Evolutionary conservation across 1,140 invertebrate genomes (phyloP), one percentile per base, ranked within the genome.

Genomic region (Philaenus spumarius): DNA sequence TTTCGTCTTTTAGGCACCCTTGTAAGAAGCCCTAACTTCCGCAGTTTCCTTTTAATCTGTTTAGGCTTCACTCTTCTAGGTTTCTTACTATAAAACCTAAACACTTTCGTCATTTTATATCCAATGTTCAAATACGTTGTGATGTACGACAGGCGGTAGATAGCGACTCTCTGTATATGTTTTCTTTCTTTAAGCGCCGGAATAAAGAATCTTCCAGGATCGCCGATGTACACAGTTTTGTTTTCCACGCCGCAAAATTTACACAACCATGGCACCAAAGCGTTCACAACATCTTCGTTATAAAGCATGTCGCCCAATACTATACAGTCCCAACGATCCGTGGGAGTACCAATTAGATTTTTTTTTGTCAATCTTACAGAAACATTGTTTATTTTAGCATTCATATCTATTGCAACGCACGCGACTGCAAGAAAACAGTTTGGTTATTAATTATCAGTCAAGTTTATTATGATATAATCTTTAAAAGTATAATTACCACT

Each of bases 231-330:
- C 43, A 75, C 67, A 17, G 51, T 67, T 59, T 75, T 73, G 4
- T 72, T 73, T 2, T 7, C 23, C 2, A 67, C 48, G 1, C 24
- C 23, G 9, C 26, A 30, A 5, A 75, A 60, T 9, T 55, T 55
- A 3, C 66, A 55, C 0, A 81, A 63, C 79, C 80, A 81, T 0
- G 71, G 60, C 30, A 77, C 73, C 12, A 80, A 55, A 7, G 57
- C 23, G 4, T 62, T 66, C 1, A 75, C 73, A 43, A 78, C 76
- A 46, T 76, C 71, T 59, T 78, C 73, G 59, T 81, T 76, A 62
- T 82, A 81, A 58, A 80, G 73, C 68, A 81, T 74, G 63, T 81
- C 79, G 11, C 79, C 79, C 14, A 80, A 66, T 7, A 82, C 65
- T 26, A 82, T 71, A 1, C 75, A 64, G 60, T 81, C 76, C 62